Percentiles rank a stretch among this genome's conserved stretches.
Conservation (phyloP, 2,113 vertebrate genomes). For the Nothocercus nigrocapillus region DNA sequence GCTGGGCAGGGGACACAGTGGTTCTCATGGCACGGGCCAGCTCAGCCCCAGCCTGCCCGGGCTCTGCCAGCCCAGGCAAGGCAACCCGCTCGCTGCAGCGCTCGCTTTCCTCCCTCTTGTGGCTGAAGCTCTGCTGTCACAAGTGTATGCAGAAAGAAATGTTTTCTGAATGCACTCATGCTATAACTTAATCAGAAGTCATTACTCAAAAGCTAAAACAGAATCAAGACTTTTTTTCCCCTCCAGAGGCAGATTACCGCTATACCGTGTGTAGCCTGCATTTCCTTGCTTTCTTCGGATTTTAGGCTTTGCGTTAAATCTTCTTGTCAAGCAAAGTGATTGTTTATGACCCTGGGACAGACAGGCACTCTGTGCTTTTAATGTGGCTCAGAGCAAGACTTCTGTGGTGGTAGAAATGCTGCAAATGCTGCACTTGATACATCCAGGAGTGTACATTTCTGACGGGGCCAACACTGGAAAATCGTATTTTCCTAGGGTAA, state of each 20-base stretch:
- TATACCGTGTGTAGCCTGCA: not conserved
- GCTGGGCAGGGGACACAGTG: rapidly evolving
- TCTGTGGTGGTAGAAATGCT: not conserved
- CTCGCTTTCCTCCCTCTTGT: not conserved
- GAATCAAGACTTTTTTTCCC: not conserved
- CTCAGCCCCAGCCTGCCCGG: not conserved
- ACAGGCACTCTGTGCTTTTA: not conserved
- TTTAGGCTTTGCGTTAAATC: not conserved
- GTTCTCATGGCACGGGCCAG: not conserved
- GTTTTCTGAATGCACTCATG: not conserved
- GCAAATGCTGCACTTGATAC: not conserved
- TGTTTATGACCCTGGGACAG: not conserved
- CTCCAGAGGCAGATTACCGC: not conserved
- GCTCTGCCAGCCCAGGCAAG: not conserved
- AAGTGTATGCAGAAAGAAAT: not conserved
- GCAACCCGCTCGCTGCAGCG: rapidly evolving
- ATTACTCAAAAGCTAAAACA: not conserved
- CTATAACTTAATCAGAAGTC: not conserved
- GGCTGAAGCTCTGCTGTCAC: not conserved
- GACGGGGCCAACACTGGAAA: not conserved
- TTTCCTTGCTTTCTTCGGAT: not conserved
- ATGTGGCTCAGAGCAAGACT: not conserved
- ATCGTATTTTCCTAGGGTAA: not conserved
- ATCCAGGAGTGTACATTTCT: not conserved
- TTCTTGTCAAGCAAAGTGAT: not conserved